These are phyloP conservation scores for human (Homo sapiens) DNA, from an alignment of 2,113 vertebrate genomes.

Conservation along the genomic window DNA sequence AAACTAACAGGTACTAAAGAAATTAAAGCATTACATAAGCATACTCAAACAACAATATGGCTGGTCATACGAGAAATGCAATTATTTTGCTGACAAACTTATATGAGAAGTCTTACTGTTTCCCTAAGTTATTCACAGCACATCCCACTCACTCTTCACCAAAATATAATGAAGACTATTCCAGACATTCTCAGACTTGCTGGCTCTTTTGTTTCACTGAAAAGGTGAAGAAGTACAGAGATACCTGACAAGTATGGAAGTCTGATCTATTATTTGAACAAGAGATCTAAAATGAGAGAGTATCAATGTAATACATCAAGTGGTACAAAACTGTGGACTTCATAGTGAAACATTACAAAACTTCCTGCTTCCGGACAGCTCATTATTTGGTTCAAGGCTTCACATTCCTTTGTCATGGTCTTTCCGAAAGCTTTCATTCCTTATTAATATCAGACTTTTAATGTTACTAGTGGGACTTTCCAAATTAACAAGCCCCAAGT, in stretches of 20 bases:
- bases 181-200: background rate
- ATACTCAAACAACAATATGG: slow-evolving; percentile 32
- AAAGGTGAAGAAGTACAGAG: background rate
- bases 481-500: background rate
- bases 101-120: background rate
- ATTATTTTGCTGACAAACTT: background rate
- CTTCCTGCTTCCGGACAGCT: slow-evolving; percentile 83
- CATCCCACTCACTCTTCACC: slow-evolving; percentile 27
- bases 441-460: background rate
- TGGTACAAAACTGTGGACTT: slow-evolving; percentile 39
- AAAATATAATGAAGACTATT: background rate
- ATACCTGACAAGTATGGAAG: background rate
- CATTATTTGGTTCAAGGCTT: slow-evolving; percentile 73
- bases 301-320: slow-evolving; percentile 3
- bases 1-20: slow-evolving; percentile 57
- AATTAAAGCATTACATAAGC: slow-evolving; percentile 57
- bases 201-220: background rate
- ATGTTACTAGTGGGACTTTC: background rate
- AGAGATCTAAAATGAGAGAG: background rate
- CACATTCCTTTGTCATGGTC: slow-evolving; percentile 77
- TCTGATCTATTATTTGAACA: background rate
- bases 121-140: slow-evolving; percentile 32
- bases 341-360: slow-evolving; percentile 58
- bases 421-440: slow-evolving; percentile 27
- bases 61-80: background rate